These are phyloP conservation scores for Limnephilus rhombicus DNA, from an alignment of 2,888 invertebrate genomes.

Conservation along the genomic window DNA sequence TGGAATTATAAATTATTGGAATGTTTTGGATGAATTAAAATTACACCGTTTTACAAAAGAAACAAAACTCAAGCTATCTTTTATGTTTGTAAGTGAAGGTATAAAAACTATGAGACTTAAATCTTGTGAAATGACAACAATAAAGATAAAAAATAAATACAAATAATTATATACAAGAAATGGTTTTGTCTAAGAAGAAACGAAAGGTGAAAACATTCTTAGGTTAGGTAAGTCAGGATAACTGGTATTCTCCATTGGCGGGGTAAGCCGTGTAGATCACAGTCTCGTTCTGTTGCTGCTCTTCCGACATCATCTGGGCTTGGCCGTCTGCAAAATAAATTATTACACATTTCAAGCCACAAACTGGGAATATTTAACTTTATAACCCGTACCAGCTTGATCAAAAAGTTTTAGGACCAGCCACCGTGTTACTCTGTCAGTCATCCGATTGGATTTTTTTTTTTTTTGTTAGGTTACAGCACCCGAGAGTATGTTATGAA, in stretches of 20 bases:
- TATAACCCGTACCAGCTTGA: no score
- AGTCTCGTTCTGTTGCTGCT: slow-evolving; percentile 70
- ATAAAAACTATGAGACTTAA: neutral
- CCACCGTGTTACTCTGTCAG: no score
- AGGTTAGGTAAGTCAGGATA: slow-evolving; percentile 35
- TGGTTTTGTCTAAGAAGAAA: slow-evolving; percentile 17
- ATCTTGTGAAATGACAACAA: slow-evolving; percentile 18
- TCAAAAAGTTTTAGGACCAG: no score
- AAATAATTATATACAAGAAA: slow-evolving; percentile 28
- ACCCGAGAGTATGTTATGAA: no score
- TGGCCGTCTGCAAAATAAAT: slow-evolving; percentile 53
- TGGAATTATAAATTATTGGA: neutral
- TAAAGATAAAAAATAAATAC: slow-evolving; percentile 37
- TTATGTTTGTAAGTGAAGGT: neutral
- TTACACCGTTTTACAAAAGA: neutral
- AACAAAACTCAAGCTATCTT: neutral
- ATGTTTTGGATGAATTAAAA: neutral
- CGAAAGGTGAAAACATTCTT: neutral
- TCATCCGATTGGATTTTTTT: no score
- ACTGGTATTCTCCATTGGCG: slow-evolving; percentile 54
- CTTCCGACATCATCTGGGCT: slow-evolving; percentile 55
- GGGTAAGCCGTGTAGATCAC: slow-evolving; percentile 76
- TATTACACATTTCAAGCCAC: neutral
- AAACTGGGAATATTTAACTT: neutral
- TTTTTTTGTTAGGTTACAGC: no score